These are phyloP conservation scores for Galeruca laticollis DNA, from an alignment of 2,888 invertebrate genomes.

Conservation along the genomic window DNA sequence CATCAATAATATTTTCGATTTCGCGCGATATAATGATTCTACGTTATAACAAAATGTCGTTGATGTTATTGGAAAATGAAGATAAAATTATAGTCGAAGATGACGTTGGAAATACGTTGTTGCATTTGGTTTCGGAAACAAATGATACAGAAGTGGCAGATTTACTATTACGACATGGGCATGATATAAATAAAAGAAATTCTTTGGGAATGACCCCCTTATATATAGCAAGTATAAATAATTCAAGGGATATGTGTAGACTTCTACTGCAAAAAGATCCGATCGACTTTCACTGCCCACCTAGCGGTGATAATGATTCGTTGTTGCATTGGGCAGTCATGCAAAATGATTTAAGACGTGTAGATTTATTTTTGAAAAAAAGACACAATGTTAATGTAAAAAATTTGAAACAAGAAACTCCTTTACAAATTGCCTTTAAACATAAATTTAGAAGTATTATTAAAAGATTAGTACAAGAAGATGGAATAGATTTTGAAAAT, in stretches of 20 bases:
- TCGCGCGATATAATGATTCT: neutral
- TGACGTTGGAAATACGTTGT: neutral
- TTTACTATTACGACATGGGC: neutral
- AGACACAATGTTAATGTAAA: neutral
- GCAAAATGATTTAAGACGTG: neutral
- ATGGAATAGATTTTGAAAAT: neutral
- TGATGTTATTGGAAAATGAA: neutral
- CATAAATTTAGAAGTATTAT: neutral
- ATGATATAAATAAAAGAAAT: neutral
- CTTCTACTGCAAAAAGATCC: neutral
- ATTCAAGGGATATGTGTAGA: slow-evolving; percentile 1
- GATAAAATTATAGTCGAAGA: neutral
- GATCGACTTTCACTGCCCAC: neutral
- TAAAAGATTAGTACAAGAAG: neutral
- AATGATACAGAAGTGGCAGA: neutral
- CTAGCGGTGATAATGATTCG: neutral
- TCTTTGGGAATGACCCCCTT: neutral
- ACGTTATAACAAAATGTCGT: neutral
- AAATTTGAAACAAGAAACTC: neutral
- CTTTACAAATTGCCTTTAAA: neutral
- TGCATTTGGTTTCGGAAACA: neutral
- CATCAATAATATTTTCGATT: neutral
- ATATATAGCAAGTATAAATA: neutral
- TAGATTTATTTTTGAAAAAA: slow-evolving; percentile 2
- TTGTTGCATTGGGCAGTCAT: neutral